Conservation (phyloP, 1,140 invertebrate genomes). For the Harlomillsia oculata region DNA sequence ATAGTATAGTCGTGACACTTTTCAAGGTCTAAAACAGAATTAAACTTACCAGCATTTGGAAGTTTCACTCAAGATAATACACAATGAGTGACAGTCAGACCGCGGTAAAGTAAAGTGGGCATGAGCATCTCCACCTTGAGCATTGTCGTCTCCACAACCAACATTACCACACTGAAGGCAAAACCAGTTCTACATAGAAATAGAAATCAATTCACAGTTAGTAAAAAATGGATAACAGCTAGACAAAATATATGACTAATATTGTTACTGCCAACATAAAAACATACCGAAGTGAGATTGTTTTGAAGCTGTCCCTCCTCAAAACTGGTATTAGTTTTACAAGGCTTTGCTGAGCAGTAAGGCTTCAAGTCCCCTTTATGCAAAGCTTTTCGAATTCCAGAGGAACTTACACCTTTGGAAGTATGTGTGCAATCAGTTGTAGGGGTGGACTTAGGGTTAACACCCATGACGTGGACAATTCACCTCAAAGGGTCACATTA, state of each 20-base stretch:
- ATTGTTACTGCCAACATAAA: no score
- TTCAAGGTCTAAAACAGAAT: background rate
- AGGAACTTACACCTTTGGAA: background rate
- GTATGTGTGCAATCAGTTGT: constrained; percentile 4
- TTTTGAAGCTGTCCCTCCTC: background rate
- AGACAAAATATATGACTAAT: no score
- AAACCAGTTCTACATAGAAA: constrained; percentile 43
- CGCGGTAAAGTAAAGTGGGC: constrained; percentile 63
- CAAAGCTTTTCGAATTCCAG: constrained; percentile 17
- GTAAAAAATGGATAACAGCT: background rate
- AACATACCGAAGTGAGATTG: no score
- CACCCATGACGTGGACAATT: no score
- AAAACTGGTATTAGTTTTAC: background rate
- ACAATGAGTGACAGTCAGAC: constrained; percentile 63
- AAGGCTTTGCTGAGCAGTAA: background rate
- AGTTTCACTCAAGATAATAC: constrained; percentile 46
- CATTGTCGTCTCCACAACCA: constrained; percentile 59
- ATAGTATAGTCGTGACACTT: background rate
- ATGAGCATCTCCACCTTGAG: constrained; percentile 55
- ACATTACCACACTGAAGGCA: constrained; percentile 60
- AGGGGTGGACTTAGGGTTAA: no score
- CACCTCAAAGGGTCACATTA: no score
- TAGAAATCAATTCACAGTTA: background rate
- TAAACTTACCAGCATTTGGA: constrained; percentile 6
- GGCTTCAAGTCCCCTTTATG: constrained; percentile 1